phyloP scores from a whole-genome alignment of 2,113 vertebrate genomes.

The Ictalurus punctatus region DNA sequence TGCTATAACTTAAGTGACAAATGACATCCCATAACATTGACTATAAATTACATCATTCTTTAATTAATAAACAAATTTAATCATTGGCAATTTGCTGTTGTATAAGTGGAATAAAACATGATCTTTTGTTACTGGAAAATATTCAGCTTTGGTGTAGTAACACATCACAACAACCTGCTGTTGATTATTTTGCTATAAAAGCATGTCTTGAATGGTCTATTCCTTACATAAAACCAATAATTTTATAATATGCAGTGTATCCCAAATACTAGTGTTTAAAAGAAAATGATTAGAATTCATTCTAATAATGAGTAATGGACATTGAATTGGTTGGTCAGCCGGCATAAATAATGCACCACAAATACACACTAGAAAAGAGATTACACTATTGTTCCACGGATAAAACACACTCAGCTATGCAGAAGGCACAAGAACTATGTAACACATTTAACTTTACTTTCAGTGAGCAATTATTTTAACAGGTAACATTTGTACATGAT shows the following conservation, averaged over 20 bases:
- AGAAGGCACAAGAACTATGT: not conserved
- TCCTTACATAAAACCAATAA: not conserved
- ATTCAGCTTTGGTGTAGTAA: not conserved
- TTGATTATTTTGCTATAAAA: not conserved
- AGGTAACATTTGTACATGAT: not conserved
- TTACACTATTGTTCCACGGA: not conserved
- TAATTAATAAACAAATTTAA: not conserved
- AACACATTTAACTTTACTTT: constrained; percentile 6
- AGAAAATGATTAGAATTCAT: not conserved
- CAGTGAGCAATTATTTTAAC: not conserved
- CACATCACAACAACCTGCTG: not conserved
- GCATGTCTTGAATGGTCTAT: not conserved
- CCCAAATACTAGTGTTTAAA: not conserved
- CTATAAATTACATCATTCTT: not conserved
- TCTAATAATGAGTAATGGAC: not conserved
- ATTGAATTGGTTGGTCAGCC: not conserved
- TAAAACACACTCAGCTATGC: not conserved
- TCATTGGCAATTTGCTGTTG: not conserved
- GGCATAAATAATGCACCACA: constrained; percentile 1
- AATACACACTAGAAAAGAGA: not conserved
- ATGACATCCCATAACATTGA: not conserved
- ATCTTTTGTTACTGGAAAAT: not conserved
- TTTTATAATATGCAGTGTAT: not conserved
- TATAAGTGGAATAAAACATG: not conserved
- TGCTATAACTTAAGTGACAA: not conserved